These are phyloP conservation scores for Caenorhabditis japonica DNA, from an alignment of 2,888 invertebrate species.

Conservation along the genomic window DNA sequence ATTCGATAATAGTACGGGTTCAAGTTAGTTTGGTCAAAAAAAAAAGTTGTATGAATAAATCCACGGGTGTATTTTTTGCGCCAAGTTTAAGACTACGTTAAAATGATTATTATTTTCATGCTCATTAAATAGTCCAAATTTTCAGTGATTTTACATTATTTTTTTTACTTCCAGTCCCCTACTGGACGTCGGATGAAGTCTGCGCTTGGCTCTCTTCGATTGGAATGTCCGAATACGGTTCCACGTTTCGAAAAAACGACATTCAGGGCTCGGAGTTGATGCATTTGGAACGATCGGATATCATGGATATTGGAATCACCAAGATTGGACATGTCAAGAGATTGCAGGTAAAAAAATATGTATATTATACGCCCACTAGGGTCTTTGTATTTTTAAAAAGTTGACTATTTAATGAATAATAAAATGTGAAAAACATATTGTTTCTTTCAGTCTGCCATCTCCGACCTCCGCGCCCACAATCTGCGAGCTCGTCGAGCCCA, in stretches of 20 bases:
- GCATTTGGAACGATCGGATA: slow-evolving; percentile 84
- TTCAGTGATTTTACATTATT: too few relatives aligned
- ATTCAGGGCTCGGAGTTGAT: slow-evolving; percentile 61
- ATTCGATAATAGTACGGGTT: slow-evolving; percentile 41
- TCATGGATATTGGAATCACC: slow-evolving; percentile 88
- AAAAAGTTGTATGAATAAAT: neutral
- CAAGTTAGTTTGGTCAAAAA: neutral
- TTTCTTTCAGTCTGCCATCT: slow-evolving; percentile 23
- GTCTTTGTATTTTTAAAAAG: neutral
- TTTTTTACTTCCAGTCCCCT: slow-evolving; percentile 62
- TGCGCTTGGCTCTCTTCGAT: slow-evolving; percentile 90
- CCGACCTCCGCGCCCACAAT: slow-evolving; percentile 8
- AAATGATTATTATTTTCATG: too few relatives aligned
- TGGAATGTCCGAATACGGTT: slow-evolving; percentile 90
- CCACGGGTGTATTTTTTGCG: too few relatives aligned
- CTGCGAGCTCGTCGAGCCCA: neutral
- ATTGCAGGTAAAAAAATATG: slow-evolving; percentile 81
- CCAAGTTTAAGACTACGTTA: too few relatives aligned
- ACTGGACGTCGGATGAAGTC: slow-evolving; percentile 91
- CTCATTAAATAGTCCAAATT: too few relatives aligned
- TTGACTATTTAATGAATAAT: neutral
- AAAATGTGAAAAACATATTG: too few relatives aligned
- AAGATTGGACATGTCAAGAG: slow-evolving; percentile 97
- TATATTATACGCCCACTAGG: neutral
- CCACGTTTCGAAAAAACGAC: slow-evolving; percentile 84